phyloP scores from a whole-genome alignment of 1,140 invertebrate species.

The Drosophila lacteicornis region DNA sequence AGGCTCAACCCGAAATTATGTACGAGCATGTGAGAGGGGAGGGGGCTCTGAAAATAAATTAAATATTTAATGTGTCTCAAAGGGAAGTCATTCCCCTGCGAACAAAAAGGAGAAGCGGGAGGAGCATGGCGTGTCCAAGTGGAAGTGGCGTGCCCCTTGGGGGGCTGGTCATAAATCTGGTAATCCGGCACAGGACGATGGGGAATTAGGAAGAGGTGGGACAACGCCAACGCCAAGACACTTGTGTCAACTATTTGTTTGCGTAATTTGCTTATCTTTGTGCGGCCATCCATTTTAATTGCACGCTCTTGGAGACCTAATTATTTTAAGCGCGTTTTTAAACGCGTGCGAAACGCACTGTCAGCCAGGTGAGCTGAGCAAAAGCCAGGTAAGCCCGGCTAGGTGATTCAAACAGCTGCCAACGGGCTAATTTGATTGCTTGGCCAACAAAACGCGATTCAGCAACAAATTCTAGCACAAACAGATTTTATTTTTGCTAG shows the following conservation, averaged over 20 bases:
- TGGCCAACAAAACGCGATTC: slow-evolving; percentile 40
- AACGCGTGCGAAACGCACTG: slow-evolving; percentile 66
- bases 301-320: slow-evolving; percentile 49
- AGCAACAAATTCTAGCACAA: slow-evolving; percentile 24
- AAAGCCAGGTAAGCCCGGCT: not conserved
- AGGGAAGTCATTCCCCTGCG: not conserved
- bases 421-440: slow-evolving; percentile 48
- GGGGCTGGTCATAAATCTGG: slow-evolving; percentile 43
- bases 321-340: slow-evolving; percentile 67
- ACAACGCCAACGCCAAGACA: slow-evolving; percentile 24
- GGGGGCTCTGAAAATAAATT: slow-evolving; percentile 24
- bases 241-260: slow-evolving; percentile 58
- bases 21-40: not conserved
- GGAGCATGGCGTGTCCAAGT: slow-evolving; percentile 40
- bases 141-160: slow-evolving; percentile 36
- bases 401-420: slow-evolving; percentile 19
- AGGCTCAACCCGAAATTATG: slow-evolving; percentile 29
- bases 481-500: slow-evolving; percentile 30
- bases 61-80: slow-evolving; percentile 47
- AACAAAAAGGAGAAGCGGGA: not conserved
- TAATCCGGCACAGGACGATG: slow-evolving; percentile 28
- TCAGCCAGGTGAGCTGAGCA: slow-evolving; percentile 36
- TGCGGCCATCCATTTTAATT: slow-evolving; percentile 33
- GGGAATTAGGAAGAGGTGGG: slow-evolving; percentile 8
- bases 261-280: slow-evolving; percentile 50